Conservation (phyloP, 2,113 vertebrate genomes). For the Mixornis gularis region DNA sequence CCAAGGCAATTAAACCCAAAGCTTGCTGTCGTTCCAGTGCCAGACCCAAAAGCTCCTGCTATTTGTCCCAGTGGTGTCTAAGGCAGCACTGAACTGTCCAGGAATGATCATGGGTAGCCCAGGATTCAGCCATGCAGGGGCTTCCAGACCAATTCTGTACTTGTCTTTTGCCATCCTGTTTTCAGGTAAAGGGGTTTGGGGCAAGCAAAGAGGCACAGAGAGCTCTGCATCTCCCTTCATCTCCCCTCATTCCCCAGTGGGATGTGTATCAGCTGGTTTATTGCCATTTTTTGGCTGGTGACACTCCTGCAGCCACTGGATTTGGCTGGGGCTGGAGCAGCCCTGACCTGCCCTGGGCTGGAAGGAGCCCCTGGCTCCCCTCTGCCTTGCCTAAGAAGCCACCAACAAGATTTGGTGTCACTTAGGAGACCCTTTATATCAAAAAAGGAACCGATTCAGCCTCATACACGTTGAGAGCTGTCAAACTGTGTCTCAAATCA, state of each 20-base stretch:
- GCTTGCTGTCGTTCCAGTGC: not conserved
- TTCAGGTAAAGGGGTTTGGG: not conserved
- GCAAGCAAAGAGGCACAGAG: not conserved
- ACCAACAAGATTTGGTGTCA: not conserved
- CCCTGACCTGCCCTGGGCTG: not conserved
- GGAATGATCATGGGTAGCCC: not conserved
- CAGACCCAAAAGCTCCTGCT: not conserved
- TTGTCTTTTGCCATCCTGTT: not conserved
- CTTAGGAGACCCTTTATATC: not conserved
- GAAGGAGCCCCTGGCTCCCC: not conserved
- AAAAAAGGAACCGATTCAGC: not conserved
- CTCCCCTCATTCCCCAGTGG: not conserved
- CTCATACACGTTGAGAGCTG: rapidly evolving
- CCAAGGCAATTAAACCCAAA: not conserved
- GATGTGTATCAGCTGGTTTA: not conserved
- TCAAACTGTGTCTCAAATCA: not conserved
- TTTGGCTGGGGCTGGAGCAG: not conserved
- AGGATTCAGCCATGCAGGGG: too few species aligned
- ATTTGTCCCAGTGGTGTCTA: not conserved
- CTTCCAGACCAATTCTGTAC: not conserved
- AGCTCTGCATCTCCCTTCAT: not conserved
- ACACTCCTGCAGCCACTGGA: not conserved
- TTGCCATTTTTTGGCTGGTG: not conserved
- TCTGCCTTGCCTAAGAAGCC: not conserved
- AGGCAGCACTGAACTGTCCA: not conserved